phyloP scores from a whole-genome alignment of 2,113 vertebrate genomes.

The Thryonomys swinderianus region DNA sequence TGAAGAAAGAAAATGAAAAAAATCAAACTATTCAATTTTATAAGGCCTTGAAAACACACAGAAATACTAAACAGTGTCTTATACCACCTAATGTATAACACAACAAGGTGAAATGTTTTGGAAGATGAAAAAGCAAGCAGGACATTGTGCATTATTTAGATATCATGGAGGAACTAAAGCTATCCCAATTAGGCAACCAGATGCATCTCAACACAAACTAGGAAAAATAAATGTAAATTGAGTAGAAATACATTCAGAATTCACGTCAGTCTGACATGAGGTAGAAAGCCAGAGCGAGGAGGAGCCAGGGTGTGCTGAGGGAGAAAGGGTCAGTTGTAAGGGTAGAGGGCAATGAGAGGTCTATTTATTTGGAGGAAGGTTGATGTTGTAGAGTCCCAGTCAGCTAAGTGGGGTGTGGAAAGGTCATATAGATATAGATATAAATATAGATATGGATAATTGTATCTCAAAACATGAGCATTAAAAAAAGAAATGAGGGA shows the following conservation, averaged over 20 bases:
- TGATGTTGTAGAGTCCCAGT: neutral
- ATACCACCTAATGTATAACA: rapidly evolving
- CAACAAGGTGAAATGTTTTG: neutral
- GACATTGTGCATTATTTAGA: neutral
- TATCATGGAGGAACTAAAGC: neutral
- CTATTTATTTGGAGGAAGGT: neutral
- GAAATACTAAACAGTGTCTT: neutral
- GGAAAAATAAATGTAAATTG: neutral
- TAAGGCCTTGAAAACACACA: neutral
- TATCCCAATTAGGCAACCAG: neutral
- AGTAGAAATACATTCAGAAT: rapidly evolving
- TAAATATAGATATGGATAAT: neutral
- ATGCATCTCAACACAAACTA: neutral
- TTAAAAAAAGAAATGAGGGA: neutral
- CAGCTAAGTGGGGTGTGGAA: neutral
- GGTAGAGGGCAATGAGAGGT: rapidly evolving
- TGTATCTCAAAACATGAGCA: neutral
- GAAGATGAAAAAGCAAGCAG: neutral
- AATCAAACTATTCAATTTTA: neutral
- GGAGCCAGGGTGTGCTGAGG: rapidly evolving
- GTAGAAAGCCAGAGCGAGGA: neutral
- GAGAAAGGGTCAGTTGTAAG: neutral
- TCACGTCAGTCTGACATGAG: neutral
- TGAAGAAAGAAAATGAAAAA: neutral
- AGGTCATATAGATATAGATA: neutral